phyloP scores from a whole-genome alignment of 2,888 invertebrate genomes.

The Apodemia duryi region DNA sequence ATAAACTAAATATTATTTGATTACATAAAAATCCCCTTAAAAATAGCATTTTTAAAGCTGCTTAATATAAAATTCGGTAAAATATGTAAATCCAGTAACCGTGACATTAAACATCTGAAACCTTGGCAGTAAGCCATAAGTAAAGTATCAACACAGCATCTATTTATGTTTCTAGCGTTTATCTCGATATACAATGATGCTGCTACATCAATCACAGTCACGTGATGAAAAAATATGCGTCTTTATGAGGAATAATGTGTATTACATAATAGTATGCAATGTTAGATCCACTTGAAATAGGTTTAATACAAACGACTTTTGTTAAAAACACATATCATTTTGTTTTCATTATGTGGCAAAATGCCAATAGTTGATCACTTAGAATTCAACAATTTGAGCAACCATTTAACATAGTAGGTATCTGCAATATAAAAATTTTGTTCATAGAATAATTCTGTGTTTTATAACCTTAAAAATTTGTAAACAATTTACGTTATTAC shows the following conservation, averaged over 20 bases:
- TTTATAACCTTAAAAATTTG: constrained; percentile 8
- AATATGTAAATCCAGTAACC: constrained; percentile 38
- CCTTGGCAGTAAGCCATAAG: constrained; percentile 74
- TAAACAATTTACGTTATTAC: constrained; percentile 33
- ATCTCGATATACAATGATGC: constrained; percentile 28
- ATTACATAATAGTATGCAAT: constrained; percentile 48
- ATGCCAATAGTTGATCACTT: not conserved
- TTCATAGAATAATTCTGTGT: not conserved
- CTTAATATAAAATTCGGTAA: constrained; percentile 25
- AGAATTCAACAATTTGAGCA: not conserved
- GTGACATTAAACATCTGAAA: constrained; percentile 61
- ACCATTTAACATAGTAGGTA: not conserved
- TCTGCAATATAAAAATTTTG: not conserved
- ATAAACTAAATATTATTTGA: not conserved
- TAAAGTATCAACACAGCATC: constrained; percentile 42
- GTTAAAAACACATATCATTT: not conserved
- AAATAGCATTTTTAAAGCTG: constrained; percentile 6
- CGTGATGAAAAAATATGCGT: constrained; percentile 39
- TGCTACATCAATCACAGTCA: constrained; percentile 35
- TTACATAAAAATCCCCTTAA: not conserved
- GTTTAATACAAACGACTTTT: not conserved
- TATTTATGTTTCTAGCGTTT: constrained; percentile 37
- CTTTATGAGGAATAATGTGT: constrained; percentile 33
- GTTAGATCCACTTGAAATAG: not conserved
- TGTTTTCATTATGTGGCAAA: not conserved